Evolutionary conservation across 2,888 invertebrate genomes (phyloP), one percentile per base, ranked within the genome.

Genomic region (Parnassius mnemosyne): DNA sequence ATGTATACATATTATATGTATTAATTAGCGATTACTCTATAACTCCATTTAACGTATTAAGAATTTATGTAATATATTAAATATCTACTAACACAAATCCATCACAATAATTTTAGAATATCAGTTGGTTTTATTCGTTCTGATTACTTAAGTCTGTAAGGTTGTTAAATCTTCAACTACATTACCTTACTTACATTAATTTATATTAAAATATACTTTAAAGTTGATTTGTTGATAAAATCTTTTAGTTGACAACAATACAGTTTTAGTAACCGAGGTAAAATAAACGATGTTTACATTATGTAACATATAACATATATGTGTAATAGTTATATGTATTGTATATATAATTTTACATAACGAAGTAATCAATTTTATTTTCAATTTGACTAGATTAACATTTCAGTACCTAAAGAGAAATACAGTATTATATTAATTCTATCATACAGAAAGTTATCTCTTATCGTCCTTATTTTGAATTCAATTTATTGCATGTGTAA

Each of bases 101-200:
- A 91, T 91, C 91, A 91, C 91, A 91, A 86, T 91, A 78, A 81
- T 76, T 91, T 91, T 91, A 91, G 91, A 91, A 91, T 91, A 91
- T 91, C 87, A 85, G 91, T 90, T 90, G 78, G 81, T 81, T 81
- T 85, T 81, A 83, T 88, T 90, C 88, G 85, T 83, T 87, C 81
- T 80, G 78, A 69, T 80, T 80, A 73, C 65, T 12, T 75, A 78
- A 71, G 74, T 75, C 69, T 75, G 74, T 76, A 73, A 73, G 74
- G 72, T 73, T 71, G 66, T 71, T 73, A 71, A 63, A 52, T 50
- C 41, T 66, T 69, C 68, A 66, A 68, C 68, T 71, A 66, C 63
- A 61, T 50, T 68, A 66, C 49, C 65, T 65, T 69, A 63, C 63
- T 69, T 64, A 72, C 68, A 70, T 63, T 76, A 74, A 74, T 83